phyloP scores from a whole-genome alignment of 2,888 invertebrate genomes.

The Drosophila greeni region DNA sequence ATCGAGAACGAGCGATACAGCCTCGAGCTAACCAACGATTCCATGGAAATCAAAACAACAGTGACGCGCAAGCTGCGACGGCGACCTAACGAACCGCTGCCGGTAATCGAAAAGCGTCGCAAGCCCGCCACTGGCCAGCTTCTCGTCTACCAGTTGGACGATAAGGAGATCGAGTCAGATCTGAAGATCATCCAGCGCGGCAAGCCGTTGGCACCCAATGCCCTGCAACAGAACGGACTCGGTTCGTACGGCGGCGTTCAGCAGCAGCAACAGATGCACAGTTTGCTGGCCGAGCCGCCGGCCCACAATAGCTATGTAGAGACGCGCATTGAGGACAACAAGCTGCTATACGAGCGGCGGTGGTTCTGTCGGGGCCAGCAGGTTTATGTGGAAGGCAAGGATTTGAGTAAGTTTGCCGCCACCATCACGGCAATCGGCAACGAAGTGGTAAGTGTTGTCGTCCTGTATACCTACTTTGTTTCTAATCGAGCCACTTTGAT shows the following conservation, averaged over 20 bases:
- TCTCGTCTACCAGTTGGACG: conserved; percentile 91
- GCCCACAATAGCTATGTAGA: conserved; percentile 82
- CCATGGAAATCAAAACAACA: conserved; percentile 95
- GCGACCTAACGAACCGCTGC: conserved; percentile 95
- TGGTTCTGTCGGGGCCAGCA: conserved; percentile 98
- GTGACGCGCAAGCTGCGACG: conserved; percentile 95
- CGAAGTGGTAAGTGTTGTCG: conserved; percentile 84
- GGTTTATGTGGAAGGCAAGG: conserved; percentile 93
- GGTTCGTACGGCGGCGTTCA: conserved; percentile 61
- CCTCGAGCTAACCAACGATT: conserved; percentile 94
- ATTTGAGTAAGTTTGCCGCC: conserved; percentile 90
- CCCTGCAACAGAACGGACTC: conserved; percentile 80
- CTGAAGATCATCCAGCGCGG: conserved; percentile 87
- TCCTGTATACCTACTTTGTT: neutral
- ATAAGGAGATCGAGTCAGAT: conserved; percentile 92
- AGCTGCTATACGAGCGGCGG: conserved; percentile 93
- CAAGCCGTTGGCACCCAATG: conserved; percentile 80
- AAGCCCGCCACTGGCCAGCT: conserved; percentile 91
- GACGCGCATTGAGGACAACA: conserved; percentile 95
- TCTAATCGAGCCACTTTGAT: conserved; percentile 4
- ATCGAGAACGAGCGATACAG: conserved; percentile 93
- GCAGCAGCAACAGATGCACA: conserved; percentile 48
- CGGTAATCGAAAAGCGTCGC: conserved; percentile 91
- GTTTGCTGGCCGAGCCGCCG: conserved; percentile 75
- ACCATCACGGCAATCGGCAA: conserved; percentile 94